phyloP scores from a whole-genome alignment of 2,888 invertebrate species.

The Epirrhoe tristata region DNA sequence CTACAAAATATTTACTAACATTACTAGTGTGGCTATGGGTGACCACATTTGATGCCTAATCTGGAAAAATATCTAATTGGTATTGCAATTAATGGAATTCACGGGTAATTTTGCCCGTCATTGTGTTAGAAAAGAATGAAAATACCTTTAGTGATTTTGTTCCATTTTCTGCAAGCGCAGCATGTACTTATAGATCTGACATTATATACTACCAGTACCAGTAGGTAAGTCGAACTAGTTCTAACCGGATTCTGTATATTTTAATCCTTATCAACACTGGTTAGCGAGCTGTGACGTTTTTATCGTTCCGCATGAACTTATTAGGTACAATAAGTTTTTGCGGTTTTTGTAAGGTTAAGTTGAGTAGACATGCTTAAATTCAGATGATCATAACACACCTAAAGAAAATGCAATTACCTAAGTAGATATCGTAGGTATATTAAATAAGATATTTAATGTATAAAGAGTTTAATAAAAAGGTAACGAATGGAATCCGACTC shows the following conservation, averaged over 20 bases:
- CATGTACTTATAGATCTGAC: too few relatives aligned
- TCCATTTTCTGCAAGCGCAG: too few relatives aligned
- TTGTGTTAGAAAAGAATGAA: background rate
- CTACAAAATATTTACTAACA: too few relatives aligned
- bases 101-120: background rate
- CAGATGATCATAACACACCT: too few relatives aligned
- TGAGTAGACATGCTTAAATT: conserved; percentile 1
- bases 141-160: background rate
- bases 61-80: background rate
- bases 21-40: background rate
- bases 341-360: conserved; percentile 3
- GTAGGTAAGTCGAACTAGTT: conserved; percentile 27
- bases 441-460: too few relatives aligned
- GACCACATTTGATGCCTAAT: background rate
- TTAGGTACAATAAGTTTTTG: too few relatives aligned
- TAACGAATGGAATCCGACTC: background rate
- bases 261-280: conserved; percentile 40
- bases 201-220: too few relatives aligned
- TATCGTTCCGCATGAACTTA: conserved; percentile 24
- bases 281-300: conserved; percentile 37
- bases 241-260: conserved; percentile 39
- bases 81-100: background rate
- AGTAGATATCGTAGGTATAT: too few relatives aligned
- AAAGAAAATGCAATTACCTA: background rate
- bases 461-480: too few relatives aligned